Conservation (phyloP, 2,888 invertebrate species). For the Platerodrilus igneus region DNA sequence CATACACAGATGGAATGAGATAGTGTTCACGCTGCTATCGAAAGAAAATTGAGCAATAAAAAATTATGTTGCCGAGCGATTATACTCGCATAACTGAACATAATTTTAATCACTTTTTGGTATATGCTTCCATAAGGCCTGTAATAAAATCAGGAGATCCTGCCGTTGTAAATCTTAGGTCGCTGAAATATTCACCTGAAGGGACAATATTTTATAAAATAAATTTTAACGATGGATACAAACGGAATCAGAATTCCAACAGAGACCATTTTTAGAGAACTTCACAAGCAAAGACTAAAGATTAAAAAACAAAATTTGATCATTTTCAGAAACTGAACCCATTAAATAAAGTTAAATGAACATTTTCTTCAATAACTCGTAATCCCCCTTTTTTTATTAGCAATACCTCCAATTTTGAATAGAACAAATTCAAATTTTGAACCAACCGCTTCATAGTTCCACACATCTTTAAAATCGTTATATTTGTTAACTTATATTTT, state of each 20-base stretch:
- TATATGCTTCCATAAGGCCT: no score
- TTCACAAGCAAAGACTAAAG: neutral
- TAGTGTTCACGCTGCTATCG: no score
- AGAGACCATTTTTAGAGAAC: neutral
- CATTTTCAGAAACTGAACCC: neutral
- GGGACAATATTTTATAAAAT: constrained; percentile 1
- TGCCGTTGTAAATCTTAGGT: neutral
- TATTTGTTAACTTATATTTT: neutral
- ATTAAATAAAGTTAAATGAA: constrained; percentile 2
- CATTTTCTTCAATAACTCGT: constrained; percentile 1
- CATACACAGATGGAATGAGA: no score
- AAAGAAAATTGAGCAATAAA: no score
- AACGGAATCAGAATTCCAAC: neutral
- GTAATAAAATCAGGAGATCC: constrained; percentile 1
- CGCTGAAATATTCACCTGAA: neutral
- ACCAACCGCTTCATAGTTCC: no score
- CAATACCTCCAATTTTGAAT: neutral
- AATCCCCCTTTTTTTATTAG: neutral
- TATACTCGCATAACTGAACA: no score
- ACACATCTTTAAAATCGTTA: no score
- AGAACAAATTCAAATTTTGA: no score
- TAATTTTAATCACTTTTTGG: no score
- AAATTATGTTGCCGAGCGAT: no score
- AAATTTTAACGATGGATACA: neutral
- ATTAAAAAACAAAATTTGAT: constrained; percentile 1